Evolutionary conservation across 64 coral and sea anemone genomes (phyloP), one percentile per base, ranked within the genome.

Genomic region (Cladopsammia gracilis): DNA sequence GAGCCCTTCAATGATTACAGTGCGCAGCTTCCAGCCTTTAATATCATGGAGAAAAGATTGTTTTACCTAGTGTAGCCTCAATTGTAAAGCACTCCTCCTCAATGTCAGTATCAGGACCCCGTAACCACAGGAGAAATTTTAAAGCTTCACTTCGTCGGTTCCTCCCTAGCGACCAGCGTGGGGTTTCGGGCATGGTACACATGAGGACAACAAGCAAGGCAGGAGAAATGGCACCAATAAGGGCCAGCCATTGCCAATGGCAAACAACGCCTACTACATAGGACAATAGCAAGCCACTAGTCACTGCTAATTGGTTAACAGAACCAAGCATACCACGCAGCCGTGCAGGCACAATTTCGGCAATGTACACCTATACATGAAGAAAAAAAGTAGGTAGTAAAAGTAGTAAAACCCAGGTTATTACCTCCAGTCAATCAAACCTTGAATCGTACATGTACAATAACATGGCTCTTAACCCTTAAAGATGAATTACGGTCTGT

Each of bases 181-280:
- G 97, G 10, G 97, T 96, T 58, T 98, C 97, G 7, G 94, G 90
- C 76, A 98, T 64, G 20, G 88, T 59, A 44, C 70, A 53, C 97
- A 98, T 96, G 4, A 96, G 50, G 19, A 93, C 6, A 7, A 86
- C 49, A 10, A 93, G 67, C 26, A 98, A 2, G 2, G 51, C 87
- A 52, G 97, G 86, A 15, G 92, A 71, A 45, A 91, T 75, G 19
- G 90, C 91, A 56, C 97, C 97, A 26, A 78, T 61, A 54, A 96
- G 16, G 8, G 97, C 97, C 49, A 96, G 79, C 74, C 81, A 87
- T 45, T 71, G 56, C 97, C 97, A 98, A 7, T 90, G 12, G 5
- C 82, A 70, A 47, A 73, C 70, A 8, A 71, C 91, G 68, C 97
- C 97, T 89, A 96, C 25, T 11, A 93, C 49, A 83, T 96, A 98